Percentiles rank a stretch among this genome's conserved stretches.
phyloP scores from a whole-genome alignment of 1,140 invertebrate species.

The Melanaphis sacchari region DNA sequence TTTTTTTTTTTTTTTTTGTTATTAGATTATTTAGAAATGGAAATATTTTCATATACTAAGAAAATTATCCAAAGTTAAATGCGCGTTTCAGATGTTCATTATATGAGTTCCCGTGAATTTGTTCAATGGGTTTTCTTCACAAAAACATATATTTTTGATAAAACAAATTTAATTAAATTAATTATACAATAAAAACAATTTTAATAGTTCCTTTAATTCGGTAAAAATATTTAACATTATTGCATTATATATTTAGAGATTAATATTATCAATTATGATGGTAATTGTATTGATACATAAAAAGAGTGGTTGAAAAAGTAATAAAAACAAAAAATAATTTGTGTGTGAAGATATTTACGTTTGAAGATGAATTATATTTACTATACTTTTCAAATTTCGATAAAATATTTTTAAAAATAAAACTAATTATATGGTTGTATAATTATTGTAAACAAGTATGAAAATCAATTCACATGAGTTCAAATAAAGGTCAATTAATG shows the following conservation, averaged over 20 bases:
- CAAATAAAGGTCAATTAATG: not conserved
- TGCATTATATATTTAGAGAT: not conserved
- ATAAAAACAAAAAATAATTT: no score
- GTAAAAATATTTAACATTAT: not conserved
- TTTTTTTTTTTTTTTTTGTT: not conserved
- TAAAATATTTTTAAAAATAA: not conserved
- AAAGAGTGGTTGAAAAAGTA: no score
- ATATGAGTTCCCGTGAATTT: not conserved
- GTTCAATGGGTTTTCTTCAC: not conserved
- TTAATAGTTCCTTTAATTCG: not conserved
- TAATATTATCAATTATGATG: no score
- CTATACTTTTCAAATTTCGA: not conserved
- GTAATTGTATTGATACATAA: no score
- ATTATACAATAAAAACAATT: not conserved
- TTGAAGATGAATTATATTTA: not conserved
- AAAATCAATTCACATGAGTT: not conserved
- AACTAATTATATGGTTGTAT: not conserved
- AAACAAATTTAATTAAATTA: not conserved
- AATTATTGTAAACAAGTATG: not conserved
- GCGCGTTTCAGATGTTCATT: not conserved
- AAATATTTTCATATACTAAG: not conserved
- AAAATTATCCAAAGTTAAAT: not conserved
- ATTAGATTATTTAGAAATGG: not conserved
- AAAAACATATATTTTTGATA: not conserved
- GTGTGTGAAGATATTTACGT: not conserved